These are phyloP conservation scores for Cyanoderma ruficeps DNA, from an alignment of 2,113 vertebrate species.

Conservation along the genomic window DNA sequence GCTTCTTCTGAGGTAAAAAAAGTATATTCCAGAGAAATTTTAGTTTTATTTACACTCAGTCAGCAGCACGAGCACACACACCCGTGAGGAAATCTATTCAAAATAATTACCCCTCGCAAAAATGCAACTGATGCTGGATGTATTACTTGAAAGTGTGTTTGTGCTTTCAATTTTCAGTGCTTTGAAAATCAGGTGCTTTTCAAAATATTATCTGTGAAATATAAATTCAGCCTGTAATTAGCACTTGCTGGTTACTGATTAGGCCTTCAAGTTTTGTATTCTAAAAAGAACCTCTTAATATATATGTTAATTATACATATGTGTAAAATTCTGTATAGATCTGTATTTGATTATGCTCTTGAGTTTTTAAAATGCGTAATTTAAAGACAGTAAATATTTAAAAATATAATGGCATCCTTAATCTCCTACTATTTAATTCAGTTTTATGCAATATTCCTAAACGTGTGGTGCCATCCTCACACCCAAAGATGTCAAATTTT, in stretches of 20 bases:
- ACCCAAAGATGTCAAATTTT: not conserved
- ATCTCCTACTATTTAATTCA: not conserved
- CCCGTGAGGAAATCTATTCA: not conserved
- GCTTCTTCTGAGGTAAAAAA: not conserved
- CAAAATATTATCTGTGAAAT: not conserved
- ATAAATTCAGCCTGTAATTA: not conserved
- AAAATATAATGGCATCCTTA: not conserved
- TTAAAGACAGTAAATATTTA: not conserved
- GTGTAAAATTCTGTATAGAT: not conserved
- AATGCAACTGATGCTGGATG: not conserved
- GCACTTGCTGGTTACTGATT: not conserved
- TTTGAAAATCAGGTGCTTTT: slow-evolving; percentile 2
- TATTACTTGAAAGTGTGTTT: not conserved
- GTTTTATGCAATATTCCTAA: not conserved
- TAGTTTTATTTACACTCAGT: not conserved
- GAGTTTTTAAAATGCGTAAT: not conserved
- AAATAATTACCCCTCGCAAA: not conserved
- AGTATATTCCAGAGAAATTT: not conserved
- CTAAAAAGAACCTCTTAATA: not conserved
- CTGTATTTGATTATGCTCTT: not conserved
- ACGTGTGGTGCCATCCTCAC: not conserved
- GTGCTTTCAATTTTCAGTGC: not conserved
- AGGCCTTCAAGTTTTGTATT: not conserved
- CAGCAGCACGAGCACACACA: not conserved
- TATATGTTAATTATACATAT: not conserved